Evolutionary conservation across 2,888 invertebrate genomes (phyloP), one percentile per base, ranked within the genome.

Genomic region (Resseliella maxima): DNA sequence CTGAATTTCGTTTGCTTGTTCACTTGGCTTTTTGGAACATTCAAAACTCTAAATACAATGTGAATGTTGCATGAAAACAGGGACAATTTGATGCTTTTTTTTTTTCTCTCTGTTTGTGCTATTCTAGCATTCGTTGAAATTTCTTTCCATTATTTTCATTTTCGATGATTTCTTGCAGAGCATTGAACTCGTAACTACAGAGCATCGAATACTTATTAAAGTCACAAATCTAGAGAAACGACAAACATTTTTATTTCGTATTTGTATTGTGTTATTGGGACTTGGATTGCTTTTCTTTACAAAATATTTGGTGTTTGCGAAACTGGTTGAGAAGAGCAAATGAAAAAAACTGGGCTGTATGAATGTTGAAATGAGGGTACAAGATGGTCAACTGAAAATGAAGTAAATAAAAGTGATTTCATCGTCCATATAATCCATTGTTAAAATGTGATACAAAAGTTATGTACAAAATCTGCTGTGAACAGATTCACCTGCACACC

Each of bases 341-440:
- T n/a, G n/a, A n/a, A 6, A 59, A 27, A 27, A 59, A 27, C 6
- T 8, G 5, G 24, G 50, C 50, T 59, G 59, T 0, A 59, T 59
- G 3, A 24, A 59, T 50, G 10, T 18, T 50, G 50, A 50, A 50
- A 50, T 18, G 21, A 21, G 21, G 27, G 3, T 24, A 59, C 5
- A 59, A 27, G 59, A 12, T 27, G 59, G 27, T 21, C 50, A 50
- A 21, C 50, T 18, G 21, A 50, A 50, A 27, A 27, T 59, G 59
- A 59, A 27, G 59, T 24, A 59, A 27, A 59, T 59, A 27, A 59
- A 59, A 59, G 12, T 24, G 27, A 59, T 59, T 59, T 27, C 59
- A 59, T 59, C 59, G 59, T 59, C 27, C 59, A 59, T 59, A 59
- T 59, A 59, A 59, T 59, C 59, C 59, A 59, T 59, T 59, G 59